phyloP scores from a whole-genome alignment of 2,797 vertebrate species.

The Phrynocephalus guinanensis region DNA sequence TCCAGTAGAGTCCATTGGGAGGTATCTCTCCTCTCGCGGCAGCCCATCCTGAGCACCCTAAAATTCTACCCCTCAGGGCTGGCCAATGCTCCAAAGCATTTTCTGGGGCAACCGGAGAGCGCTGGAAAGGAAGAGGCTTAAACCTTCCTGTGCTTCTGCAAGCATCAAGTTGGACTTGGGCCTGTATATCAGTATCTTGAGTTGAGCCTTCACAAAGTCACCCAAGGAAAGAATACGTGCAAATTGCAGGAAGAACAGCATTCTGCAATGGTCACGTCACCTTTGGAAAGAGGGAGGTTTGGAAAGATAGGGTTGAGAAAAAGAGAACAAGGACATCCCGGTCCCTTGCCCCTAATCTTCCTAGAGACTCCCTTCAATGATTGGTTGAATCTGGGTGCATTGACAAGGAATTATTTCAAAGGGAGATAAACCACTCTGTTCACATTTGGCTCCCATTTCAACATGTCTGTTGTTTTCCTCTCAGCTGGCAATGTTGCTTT shows the following conservation, averaged over 20 bases:
- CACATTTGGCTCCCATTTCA: not conserved
- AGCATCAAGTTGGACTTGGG: too few relatives aligned
- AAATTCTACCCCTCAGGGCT: too few relatives aligned
- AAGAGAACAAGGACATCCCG: constrained; percentile 1
- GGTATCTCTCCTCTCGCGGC: too few relatives aligned
- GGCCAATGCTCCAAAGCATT: too few relatives aligned
- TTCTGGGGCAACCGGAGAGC: too few relatives aligned
- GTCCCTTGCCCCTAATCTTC: constrained; percentile 20
- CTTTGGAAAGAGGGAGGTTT: not conserved
- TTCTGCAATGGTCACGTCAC: not conserved
- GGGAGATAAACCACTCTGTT: constrained; percentile 12
- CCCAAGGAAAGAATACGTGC: not conserved
- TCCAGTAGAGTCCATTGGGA: too few relatives aligned
- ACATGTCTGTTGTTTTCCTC: constrained; percentile 27
- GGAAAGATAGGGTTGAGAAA: constrained; percentile 11
- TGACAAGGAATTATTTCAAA: constrained; percentile 14
- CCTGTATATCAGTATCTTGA: not conserved
- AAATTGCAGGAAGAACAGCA: not conserved
- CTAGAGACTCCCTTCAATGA: constrained; percentile 1
- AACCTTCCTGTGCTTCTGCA: too few relatives aligned
- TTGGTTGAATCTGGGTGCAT: constrained; percentile 4
- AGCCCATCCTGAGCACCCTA: too few relatives aligned
- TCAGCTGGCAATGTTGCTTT: constrained; percentile 46
- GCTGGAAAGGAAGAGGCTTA: too few relatives aligned
- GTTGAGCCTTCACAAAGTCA: constrained; percentile 4